Percentiles rank a stretch among this genome's conserved stretches.
Conservation (phyloP, 2,888 invertebrate genomes). For the Tetragonula carbonaria region DNA sequence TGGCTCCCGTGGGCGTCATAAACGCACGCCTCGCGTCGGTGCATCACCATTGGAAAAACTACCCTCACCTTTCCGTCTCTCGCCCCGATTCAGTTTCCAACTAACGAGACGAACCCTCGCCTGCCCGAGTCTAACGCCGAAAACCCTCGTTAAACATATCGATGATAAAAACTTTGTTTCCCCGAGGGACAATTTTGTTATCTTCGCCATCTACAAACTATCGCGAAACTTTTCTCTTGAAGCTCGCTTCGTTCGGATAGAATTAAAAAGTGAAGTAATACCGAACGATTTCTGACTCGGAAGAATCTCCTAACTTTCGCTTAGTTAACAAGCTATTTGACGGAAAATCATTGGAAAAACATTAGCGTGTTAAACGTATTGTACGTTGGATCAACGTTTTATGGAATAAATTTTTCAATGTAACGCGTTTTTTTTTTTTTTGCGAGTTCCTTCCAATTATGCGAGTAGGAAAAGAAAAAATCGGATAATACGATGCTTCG, state of each 20-base stretch:
- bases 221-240: background rate
- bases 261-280: slow-evolving; percentile 30
- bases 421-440: background rate
- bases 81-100: slow-evolving; percentile 66
- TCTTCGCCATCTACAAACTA: slow-evolving; percentile 32
- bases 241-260: background rate
- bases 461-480: slow-evolving; percentile 21
- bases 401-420: rapidly evolving
- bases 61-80: slow-evolving; percentile 62
- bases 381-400: background rate
- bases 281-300: background rate
- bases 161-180: slow-evolving; percentile 22
- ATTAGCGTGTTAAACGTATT: background rate
- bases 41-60: slow-evolving; percentile 71
- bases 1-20: slow-evolving; percentile 71
- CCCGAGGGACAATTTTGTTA: slow-evolving; percentile 53
- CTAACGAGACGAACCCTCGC: slow-evolving; percentile 63
- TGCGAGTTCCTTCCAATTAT: background rate
- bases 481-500: slow-evolving; percentile 50
- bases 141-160: slow-evolving; percentile 23
- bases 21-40: slow-evolving; percentile 70
- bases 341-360: background rate
- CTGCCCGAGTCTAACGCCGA: slow-evolving; percentile 14
- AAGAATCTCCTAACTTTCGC: background rate
- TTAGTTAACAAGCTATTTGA: background rate